A percentile compares a stretch with the other conserved stretches of the same genome.
Conservation (phyloP, 2,113 vertebrate genomes). For the Synchiropus splendidus region DNA sequence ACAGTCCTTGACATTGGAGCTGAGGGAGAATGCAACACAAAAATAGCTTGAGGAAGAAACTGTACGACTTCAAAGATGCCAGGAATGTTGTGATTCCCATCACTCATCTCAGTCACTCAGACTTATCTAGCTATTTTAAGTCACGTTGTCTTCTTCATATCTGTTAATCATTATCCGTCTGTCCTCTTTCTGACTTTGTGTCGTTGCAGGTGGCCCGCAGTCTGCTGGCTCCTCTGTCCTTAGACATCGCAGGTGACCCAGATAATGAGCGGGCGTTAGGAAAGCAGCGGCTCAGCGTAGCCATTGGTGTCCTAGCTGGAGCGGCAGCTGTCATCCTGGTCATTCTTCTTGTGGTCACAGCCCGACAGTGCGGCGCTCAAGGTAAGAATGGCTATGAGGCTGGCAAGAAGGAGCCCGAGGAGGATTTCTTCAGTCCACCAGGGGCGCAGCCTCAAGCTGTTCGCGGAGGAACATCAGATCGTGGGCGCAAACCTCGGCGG, state of each 20-base stretch:
- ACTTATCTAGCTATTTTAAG: too few relatives aligned
- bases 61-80: too few relatives aligned
- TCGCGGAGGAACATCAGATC: conserved; percentile 47
- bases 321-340: conserved; percentile 87
- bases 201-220: conserved; percentile 79
- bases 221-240: conserved; percentile 78
- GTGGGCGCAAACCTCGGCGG: conserved; percentile 60
- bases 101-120: too few relatives aligned
- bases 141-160: too few relatives aligned
- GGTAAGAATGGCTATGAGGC: conserved; percentile 87
- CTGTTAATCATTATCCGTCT: too few relatives aligned
- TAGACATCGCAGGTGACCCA: conserved; percentile 91
- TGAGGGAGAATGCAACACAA: too few relatives aligned
- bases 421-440: conserved; percentile 91
- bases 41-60: too few relatives aligned
- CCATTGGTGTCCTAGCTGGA: conserved; percentile 86
- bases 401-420: conserved; percentile 87
- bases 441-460: conserved; percentile 55
- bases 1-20: too few relatives aligned
- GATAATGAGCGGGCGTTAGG: conserved; percentile 80
- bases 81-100: too few relatives aligned
- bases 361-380: conserved; percentile 85
- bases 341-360: conserved; percentile 87
- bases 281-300: conserved; percentile 86
- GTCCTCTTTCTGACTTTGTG: too few relatives aligned